Conservation (phyloP, 2,888 invertebrate genomes). For the Andricus curvator region DNA sequence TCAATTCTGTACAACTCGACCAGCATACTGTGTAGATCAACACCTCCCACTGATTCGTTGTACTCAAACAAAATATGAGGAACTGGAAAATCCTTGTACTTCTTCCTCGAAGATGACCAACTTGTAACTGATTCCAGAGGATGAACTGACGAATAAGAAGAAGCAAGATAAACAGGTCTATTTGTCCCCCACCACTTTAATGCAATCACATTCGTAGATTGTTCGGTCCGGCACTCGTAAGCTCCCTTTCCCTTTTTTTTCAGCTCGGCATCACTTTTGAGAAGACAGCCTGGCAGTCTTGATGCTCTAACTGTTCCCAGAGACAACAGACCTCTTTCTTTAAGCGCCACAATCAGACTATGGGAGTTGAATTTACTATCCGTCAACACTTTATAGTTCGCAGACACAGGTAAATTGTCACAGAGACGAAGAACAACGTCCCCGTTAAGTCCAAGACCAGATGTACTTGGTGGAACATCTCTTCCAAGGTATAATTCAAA, state of each 20-base stretch:
- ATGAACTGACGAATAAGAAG: conserved; percentile 17
- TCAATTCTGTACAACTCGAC: conserved; percentile 24
- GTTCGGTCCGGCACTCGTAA: conserved; percentile 18
- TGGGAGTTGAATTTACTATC: conserved; percentile 27
- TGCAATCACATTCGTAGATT: conserved; percentile 15
- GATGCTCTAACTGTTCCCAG: conserved; percentile 8
- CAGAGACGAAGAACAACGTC: conserved; percentile 25
- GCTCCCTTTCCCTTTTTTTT: neutral
- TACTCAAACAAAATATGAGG: conserved; percentile 33
- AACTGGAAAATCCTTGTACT: neutral
- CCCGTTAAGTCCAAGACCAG: neutral
- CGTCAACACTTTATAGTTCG: conserved; percentile 16
- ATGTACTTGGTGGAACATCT: neutral
- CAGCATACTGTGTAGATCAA: conserved; percentile 15
- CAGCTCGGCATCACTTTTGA: neutral
- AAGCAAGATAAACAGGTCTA: conserved; percentile 12
- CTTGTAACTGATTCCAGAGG: conserved; percentile 6
- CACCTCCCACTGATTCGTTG: conserved; percentile 3
- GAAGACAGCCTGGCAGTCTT: conserved; percentile 5
- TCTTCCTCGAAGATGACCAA: conserved; percentile 11
- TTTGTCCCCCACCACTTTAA: conserved; percentile 6
- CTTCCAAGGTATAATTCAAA: conserved; percentile 15
- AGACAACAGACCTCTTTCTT: conserved; percentile 11
- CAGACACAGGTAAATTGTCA: neutral
- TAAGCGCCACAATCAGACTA: conserved; percentile 19